A percentile compares a stretch with the other conserved stretches of the same genome.
These are phyloP conservation scores for Monarcha castaneiventris DNA, from an alignment of 2,113 vertebrate genomes.

Conservation along the genomic window DNA sequence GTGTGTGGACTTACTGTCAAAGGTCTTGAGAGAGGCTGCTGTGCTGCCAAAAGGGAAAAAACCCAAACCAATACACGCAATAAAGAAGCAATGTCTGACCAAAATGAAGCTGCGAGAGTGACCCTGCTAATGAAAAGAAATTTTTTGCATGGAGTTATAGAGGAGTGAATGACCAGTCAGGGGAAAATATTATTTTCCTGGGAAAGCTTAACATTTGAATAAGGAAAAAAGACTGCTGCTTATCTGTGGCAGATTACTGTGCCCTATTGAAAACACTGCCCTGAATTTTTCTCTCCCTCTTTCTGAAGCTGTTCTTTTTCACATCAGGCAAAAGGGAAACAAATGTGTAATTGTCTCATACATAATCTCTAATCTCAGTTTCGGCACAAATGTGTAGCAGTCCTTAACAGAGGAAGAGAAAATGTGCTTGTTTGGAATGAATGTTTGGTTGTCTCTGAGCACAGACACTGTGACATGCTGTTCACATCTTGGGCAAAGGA, in stretches of 20 bases:
- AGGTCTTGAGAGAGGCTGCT: not conserved
- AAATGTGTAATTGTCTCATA: constrained; percentile 23
- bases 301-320: constrained; percentile 24
- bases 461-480: not conserved
- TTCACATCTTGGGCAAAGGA: not conserved
- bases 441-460: not conserved
- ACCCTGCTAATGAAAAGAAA: not conserved
- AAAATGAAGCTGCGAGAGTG: not conserved
- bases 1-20: not conserved
- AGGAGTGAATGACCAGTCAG: not conserved
- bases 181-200: constrained; percentile 42
- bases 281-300: constrained; percentile 18
- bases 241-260: constrained; percentile 7
- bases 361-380: not conserved
- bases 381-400: not conserved
- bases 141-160: not conserved
- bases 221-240: not conserved
- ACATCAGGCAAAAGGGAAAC: not conserved
- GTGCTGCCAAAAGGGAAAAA: constrained; percentile 4
- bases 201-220: constrained; percentile 59
- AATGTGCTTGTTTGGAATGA: constrained; percentile 13
- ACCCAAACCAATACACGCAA: not conserved
- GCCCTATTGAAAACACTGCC: not conserved
- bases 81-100: not conserved
- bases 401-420: not conserved